phyloP scores from a whole-genome alignment of 2,888 invertebrate genomes.

The Hydrotaea cyrtoneurina region DNA sequence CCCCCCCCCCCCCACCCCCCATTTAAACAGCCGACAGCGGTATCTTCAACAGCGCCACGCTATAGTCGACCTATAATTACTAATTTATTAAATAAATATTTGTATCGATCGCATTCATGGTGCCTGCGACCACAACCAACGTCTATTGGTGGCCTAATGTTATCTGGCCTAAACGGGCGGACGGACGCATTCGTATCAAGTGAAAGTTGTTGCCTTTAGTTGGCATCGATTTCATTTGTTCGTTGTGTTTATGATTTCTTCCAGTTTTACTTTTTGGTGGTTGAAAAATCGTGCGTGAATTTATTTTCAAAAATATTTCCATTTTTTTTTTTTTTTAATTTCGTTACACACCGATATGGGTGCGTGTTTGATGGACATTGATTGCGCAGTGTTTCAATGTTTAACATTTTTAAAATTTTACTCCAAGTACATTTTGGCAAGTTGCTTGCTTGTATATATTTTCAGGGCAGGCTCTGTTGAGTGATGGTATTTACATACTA shows the following conservation, averaged over 20 bases:
- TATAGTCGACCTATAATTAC: conserved; percentile 7
- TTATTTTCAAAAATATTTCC: conserved; percentile 36
- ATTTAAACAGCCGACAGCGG: conserved; percentile 23
- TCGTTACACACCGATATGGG: conserved; percentile 23
- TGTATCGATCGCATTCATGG: conserved; percentile 43
- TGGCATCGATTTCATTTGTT: conserved; percentile 48
- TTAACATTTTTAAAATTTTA: conserved; percentile 34
- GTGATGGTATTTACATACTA: no score
- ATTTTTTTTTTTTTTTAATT: conserved; percentile 12
- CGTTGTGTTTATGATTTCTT: conserved; percentile 16
- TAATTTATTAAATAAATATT: conserved; percentile 44
- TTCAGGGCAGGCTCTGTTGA: no score
- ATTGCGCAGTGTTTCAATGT: conserved; percentile 20
- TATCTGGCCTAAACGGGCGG: not conserved
- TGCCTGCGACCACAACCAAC: not conserved
- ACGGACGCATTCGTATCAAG: conserved; percentile 34
- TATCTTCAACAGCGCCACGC: not conserved
- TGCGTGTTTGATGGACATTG: conserved; percentile 34
- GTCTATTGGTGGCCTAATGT: conserved; percentile 11
- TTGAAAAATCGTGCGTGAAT: conserved; percentile 56
- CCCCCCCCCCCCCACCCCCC: no score
- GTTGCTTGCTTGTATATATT: no score
- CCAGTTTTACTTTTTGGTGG: not conserved
- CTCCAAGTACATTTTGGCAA: conserved; percentile 1
- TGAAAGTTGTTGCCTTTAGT: conserved; percentile 58